Evolutionary conservation across 1,140 invertebrate genomes (phyloP).

Genomic region (Metaphire vulgaris): DNA sequence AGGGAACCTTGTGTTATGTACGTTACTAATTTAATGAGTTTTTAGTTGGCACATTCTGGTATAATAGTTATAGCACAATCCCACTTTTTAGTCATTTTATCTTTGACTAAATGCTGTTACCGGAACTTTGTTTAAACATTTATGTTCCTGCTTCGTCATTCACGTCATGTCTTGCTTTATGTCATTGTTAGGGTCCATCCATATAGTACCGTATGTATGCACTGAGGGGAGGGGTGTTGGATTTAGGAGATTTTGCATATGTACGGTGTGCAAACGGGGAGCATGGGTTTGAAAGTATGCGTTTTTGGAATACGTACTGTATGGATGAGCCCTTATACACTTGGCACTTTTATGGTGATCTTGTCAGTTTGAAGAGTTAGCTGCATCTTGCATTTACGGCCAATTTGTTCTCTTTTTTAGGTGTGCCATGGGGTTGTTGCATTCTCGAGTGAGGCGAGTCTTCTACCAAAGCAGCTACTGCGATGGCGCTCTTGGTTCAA

Average conservation of each 20-base stretch:
- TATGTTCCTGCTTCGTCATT: background rate
- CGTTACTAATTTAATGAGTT: conserved; percentile 30
- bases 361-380: too few relatives aligned
- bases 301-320: too few relatives aligned
- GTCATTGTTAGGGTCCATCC: background rate
- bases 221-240: too few relatives aligned
- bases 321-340: too few relatives aligned
- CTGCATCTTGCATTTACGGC: too few relatives aligned
- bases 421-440: conserved; percentile 84
- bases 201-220: conserved; percentile 1
- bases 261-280: too few relatives aligned
- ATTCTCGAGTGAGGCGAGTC: conserved; percentile 72
- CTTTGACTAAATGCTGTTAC: background rate
- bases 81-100: background rate
- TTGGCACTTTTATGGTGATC: too few relatives aligned
- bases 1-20: conserved; percentile 84
- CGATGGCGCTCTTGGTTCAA: conserved; percentile 65
- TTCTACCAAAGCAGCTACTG: conserved; percentile 65
- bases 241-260: too few relatives aligned
- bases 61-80: background rate
- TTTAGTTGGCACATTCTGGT: too few relatives aligned
- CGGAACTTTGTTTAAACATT: conserved; percentile 2
- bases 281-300: too few relatives aligned
- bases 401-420: conserved; percentile 36
- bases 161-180: conserved; percentile 1